A percentile compares a stretch with the other conserved stretches of the same genome.
phyloP scores from a whole-genome alignment of 2,888 invertebrate genomes.

The Polietes domitor region DNA sequence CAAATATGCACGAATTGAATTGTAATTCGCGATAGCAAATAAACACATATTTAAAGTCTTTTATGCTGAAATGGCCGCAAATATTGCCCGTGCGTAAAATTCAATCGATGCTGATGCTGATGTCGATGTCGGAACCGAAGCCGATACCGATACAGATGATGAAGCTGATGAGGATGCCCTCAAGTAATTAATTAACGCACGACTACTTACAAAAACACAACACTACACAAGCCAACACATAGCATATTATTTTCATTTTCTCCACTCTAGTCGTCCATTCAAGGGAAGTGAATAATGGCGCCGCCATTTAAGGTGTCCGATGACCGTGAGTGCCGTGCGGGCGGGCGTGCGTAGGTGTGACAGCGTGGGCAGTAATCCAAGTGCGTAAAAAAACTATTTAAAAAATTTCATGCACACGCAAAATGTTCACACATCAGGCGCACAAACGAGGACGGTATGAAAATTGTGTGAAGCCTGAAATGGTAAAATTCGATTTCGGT shows the following conservation, averaged over 20 bases:
- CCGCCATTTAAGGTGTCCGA: conserved; percentile 18
- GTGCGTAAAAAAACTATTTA: conserved; percentile 29
- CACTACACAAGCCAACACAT: background rate
- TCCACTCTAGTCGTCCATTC: background rate
- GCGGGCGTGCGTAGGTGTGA: conserved; percentile 27
- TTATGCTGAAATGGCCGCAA: conserved; percentile 73
- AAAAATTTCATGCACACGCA: conserved; percentile 8
- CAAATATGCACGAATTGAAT: conserved; percentile 45
- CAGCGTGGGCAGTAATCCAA: conserved; percentile 6
- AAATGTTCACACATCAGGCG: background rate
- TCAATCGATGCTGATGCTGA: conserved; percentile 81
- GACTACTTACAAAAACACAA: conserved; percentile 62
- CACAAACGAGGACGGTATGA: background rate
- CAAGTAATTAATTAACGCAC: conserved; percentile 73
- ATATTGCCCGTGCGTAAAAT: conserved; percentile 87
- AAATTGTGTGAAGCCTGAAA: too few species aligned
- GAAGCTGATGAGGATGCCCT: conserved; percentile 71
- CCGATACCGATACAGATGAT: conserved; percentile 12
- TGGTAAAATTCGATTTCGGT: too few species aligned
- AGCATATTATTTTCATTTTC: conserved; percentile 11
- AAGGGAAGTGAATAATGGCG: conserved; percentile 40
- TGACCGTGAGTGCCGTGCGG: background rate
- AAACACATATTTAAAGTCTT: conserved; percentile 63
- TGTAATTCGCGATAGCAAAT: conserved; percentile 61
- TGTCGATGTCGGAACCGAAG: conserved; percentile 81